A percentile compares a stretch with the other conserved stretches of the same genome.
Conservation (phyloP, 2,797 vertebrate genomes). For the Glyptemys insculpta region DNA sequence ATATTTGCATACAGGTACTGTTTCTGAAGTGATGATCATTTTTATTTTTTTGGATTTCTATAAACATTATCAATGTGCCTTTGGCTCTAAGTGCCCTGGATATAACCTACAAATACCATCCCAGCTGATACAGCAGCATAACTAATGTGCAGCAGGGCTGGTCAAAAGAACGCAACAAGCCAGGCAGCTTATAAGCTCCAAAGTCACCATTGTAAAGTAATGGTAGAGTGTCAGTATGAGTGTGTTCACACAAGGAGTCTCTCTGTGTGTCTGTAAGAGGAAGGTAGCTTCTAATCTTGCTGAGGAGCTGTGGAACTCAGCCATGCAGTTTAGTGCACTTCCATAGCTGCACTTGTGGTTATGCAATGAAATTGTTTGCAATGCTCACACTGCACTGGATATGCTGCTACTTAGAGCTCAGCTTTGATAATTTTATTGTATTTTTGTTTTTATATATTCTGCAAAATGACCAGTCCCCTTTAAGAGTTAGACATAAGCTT, state of each 20-base stretch:
- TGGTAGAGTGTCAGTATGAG: neutral
- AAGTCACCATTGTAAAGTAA: neutral
- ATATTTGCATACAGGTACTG: neutral
- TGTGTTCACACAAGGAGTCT: accelerated
- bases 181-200: neutral
- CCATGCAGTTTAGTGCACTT: neutral
- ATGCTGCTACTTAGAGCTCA: neutral
- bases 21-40: neutral
- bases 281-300: neutral
- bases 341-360: neutral
- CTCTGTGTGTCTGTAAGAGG: neutral
- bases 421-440: too few relatives aligned
- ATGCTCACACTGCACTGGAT: neutral
- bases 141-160: neutral
- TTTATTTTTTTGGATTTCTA: neutral
- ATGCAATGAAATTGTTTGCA: neutral
- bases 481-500: too few relatives aligned
- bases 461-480: too few relatives aligned
- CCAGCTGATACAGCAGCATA: neutral
- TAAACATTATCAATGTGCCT: neutral
- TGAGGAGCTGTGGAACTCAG: neutral
- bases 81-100: neutral
- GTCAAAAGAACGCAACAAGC: neutral
- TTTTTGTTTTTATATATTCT: too few relatives aligned
- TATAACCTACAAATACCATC: neutral